Evolutionary conservation across 2,797 vertebrate genomes (phyloP), one percentile per base, ranked within the genome.

Genomic region (Paratrypauchen microcephalus): DNA sequence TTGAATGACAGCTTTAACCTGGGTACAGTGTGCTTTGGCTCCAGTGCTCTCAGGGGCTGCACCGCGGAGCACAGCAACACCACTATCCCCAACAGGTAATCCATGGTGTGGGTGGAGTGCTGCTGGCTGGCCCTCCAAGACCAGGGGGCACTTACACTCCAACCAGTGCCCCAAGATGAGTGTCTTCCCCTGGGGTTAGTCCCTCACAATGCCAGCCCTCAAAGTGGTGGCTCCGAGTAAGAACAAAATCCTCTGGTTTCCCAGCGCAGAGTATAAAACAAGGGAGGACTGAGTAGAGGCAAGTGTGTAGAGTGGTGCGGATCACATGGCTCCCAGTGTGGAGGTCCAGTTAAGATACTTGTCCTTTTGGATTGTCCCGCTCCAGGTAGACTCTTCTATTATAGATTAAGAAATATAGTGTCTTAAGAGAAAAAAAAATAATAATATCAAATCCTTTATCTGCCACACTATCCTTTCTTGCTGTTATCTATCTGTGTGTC

Each of bases 1-100:
- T 96, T 97, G 89, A 96, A 97, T 80, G 96, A 95, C 73, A 98
- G 94, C 94, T 93, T 96, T 89, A 98, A 94, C 86, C 97, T 94
- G 39, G 97, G 97, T 83, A 97, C 95, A 21, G 94, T 97, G 93
- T 92, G 96, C 93, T 94, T 96, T 87, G 93, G 93, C 89, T 94
- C 94, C 83, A 80, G 93, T 77, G 93, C 88, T 85, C 83, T 90
- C 65, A 86, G 88, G 5, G 92, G 90, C 88, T 96, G 93, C 83
- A 95, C 91, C 78, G 90, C 93, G 92, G 94, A 94, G 84, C 94
- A 95, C 91, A 96, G 92, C 93, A 95, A 91, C 91, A 94, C 92
- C 93, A 95, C 93, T 91, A 95, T 93, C 93, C 95, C 91, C 88
- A 94, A 81, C 88, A 95, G 90, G 92, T 95, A 96, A 95, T 96